These are phyloP conservation scores for Eurystomus gularis DNA, from an alignment of 2,113 vertebrate genomes.

Conservation along the genomic window DNA sequence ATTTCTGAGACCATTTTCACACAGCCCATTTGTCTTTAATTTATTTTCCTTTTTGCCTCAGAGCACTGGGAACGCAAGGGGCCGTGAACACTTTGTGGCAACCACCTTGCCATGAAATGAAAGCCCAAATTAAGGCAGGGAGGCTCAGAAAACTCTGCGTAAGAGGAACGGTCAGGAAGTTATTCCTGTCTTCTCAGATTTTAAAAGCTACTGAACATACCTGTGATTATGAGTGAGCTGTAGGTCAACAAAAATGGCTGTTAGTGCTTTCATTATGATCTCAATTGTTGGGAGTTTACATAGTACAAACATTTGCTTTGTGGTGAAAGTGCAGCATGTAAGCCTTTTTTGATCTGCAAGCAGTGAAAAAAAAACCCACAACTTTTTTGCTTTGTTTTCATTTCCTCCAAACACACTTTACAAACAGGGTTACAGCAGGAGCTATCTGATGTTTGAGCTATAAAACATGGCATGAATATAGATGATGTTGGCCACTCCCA, in stretches of 20 bases:
- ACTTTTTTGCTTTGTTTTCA: constrained; percentile 21
- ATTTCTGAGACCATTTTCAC: background rate
- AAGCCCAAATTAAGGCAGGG: background rate
- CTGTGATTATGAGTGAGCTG: constrained; percentile 52
- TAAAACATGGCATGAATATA: constrained; percentile 48
- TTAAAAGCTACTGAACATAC: constrained; percentile 59
- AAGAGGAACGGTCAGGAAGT: background rate
- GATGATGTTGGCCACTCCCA: constrained; percentile 32
- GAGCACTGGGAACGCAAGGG: background rate
- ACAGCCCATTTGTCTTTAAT: background rate
- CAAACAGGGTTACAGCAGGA: background rate
- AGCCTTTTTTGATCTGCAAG: constrained; percentile 56
- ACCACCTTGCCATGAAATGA: background rate
- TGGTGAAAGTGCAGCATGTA: constrained; percentile 36
- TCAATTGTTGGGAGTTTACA: constrained; percentile 58
- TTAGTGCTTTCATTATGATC: constrained; percentile 62
- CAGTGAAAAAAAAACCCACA: background rate
- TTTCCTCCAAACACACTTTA: constrained; percentile 30
- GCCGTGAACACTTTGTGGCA: background rate
- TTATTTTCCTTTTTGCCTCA: background rate
- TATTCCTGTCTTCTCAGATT: constrained; percentile 2
- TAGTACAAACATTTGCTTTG: constrained; percentile 67
- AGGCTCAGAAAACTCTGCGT: background rate
- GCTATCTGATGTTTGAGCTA: constrained; percentile 11
- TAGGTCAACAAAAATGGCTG: constrained; percentile 61